Evolutionary conservation across 1,140 invertebrate genomes (phyloP).

Genomic region (Drosophila tristis): DNA sequence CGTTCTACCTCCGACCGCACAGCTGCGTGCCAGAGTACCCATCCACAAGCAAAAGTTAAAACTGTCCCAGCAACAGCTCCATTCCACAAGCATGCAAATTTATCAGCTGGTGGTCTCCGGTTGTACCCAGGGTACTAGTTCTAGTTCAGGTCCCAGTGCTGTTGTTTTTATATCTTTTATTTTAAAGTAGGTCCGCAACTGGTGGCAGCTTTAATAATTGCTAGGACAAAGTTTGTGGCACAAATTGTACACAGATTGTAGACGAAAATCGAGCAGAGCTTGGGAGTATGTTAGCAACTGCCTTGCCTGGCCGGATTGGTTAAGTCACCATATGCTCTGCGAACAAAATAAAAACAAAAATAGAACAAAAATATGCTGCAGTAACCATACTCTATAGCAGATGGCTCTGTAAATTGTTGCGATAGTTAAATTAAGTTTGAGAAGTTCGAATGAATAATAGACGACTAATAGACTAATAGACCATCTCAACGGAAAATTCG

Average conservation of each 20-base stretch:
- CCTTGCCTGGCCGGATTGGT: too few species aligned
- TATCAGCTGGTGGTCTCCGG: constrained; percentile 62
- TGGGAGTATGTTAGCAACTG: too few species aligned
- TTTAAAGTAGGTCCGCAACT: too few species aligned
- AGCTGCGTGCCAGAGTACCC: too few species aligned
- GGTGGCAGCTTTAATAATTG: too few species aligned
- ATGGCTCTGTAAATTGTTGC: too few species aligned
- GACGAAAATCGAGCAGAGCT: too few species aligned
- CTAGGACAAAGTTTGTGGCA: constrained; percentile 62
- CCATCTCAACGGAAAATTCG: not conserved
- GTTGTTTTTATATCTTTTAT: constrained; percentile 10
- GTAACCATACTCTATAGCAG: not conserved
- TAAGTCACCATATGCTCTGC: constrained; percentile 19
- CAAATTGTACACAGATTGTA: constrained; percentile 58
- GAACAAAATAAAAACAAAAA: constrained; percentile 13
- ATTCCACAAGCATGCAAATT: constrained; percentile 42
- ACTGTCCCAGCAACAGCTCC: too few species aligned
- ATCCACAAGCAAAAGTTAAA: too few species aligned
- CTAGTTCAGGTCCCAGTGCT: constrained; percentile 7
- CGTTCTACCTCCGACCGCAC: too few species aligned
- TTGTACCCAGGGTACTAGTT: not conserved
- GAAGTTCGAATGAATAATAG: not conserved
- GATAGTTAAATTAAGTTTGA: too few species aligned
- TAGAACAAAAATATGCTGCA: constrained; percentile 16
- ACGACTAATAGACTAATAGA: too few species aligned